Evolutionary conservation across 2,113 vertebrate species (phyloP).

Genomic region (Candoia aspera): DNA sequence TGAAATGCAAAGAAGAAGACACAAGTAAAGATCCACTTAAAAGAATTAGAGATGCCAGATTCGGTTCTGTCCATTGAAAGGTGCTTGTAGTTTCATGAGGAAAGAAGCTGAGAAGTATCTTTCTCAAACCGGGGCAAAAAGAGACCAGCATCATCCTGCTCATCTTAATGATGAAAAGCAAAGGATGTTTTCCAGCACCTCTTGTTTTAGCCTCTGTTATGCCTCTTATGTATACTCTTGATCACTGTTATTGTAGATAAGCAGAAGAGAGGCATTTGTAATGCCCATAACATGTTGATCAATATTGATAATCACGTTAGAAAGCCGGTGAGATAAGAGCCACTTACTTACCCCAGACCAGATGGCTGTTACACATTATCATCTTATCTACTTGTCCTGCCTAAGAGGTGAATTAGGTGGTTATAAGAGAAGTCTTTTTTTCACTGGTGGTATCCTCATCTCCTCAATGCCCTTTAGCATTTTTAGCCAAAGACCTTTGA

Average conservation of each 20-base stretch:
- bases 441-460: background rate
- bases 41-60: slow-evolving; percentile 44
- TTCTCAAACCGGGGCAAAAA: background rate
- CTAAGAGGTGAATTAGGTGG: background rate
- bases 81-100: slow-evolving; percentile 52
- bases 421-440: background rate
- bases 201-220: background rate
- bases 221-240: background rate
- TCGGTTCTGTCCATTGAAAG: slow-evolving; percentile 53
- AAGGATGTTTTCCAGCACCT: background rate
- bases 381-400: background rate
- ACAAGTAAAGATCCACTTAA: slow-evolving; percentile 54
- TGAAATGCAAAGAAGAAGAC: slow-evolving; percentile 56
- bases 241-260: background rate
- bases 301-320: background rate
- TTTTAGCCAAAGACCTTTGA: too few species aligned
- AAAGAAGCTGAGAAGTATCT: background rate
- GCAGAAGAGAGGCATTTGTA: background rate
- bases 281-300: background rate
- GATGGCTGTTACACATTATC: background rate
- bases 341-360: background rate
- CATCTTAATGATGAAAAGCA: background rate
- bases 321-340: background rate
- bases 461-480: background rate
- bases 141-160: background rate